These are phyloP conservation scores for Montipora sp. DNA, from an alignment of 64 coral and sea anemone genomes.

Conservation along the genomic window DNA sequence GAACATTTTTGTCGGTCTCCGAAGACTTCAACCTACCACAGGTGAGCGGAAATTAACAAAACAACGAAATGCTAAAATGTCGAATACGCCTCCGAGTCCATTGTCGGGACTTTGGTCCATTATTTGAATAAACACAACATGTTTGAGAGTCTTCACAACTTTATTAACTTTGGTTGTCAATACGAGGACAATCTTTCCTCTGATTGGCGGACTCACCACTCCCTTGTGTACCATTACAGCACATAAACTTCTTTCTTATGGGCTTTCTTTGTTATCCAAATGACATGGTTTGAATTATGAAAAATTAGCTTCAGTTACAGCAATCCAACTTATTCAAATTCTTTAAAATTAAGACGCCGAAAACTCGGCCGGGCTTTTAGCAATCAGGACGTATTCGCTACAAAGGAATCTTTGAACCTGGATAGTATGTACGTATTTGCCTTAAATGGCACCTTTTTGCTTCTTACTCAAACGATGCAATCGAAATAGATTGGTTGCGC, in stretches of 20 bases:
- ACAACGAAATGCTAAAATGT: not conserved
- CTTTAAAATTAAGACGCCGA: not conserved
- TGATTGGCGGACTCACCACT: not conserved
- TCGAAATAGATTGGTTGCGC: slow-evolving; percentile 50
- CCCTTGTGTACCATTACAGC: slow-evolving; percentile 5
- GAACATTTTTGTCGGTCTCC: too few species aligned
- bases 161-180: slow-evolving; percentile 49
- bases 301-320: not conserved
- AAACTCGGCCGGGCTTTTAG: too few species aligned
- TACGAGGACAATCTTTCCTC: not conserved
- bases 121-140: not conserved
- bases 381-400: not conserved
- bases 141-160: slow-evolving; percentile 22
- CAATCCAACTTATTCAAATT: slow-evolving; percentile 7
- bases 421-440: not conserved
- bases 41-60: too few species aligned
- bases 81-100: not conserved
- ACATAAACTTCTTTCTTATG: slow-evolving; percentile 14
- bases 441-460: not conserved
- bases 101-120: not conserved
- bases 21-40: too few species aligned
- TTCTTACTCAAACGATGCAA: slow-evolving; percentile 24
- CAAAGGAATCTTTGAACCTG: not conserved
- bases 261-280: slow-evolving; percentile 49
- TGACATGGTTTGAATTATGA: slow-evolving; percentile 19